Evolutionary conservation across 2,888 invertebrate genomes (phyloP).

Genomic region (Sepioteuthis lessoniana): DNA sequence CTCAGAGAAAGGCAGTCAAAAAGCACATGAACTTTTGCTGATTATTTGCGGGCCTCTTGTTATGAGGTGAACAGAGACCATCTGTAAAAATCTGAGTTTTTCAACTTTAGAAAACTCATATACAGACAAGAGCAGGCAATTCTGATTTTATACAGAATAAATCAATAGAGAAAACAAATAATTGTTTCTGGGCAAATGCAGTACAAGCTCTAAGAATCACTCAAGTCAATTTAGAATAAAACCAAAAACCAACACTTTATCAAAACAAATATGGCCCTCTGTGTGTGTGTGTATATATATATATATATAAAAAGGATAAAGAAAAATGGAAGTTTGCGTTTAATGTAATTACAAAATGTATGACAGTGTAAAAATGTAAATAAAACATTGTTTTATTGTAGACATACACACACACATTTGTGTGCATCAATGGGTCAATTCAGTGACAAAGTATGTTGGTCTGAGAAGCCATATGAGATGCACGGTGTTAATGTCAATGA

Average conservation of each 20-base stretch:
- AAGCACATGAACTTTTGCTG: not conserved
- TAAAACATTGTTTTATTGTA: not conserved
- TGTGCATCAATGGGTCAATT: too few relatives aligned
- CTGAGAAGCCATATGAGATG: too few relatives aligned
- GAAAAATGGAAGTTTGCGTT: not conserved
- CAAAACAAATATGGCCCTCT: not conserved
- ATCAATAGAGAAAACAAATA: not conserved
- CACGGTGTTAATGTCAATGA: too few relatives aligned
- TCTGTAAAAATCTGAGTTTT: not conserved
- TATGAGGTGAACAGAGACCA: not conserved
- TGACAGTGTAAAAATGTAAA: too few relatives aligned
- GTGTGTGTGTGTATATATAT: not conserved
- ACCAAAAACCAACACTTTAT: not conserved
- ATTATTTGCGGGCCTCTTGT: not conserved
- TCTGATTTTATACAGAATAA: conserved; percentile 33
- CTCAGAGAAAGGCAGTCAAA: not conserved
- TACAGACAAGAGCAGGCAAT: conserved; percentile 1
- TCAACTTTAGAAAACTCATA: not conserved
- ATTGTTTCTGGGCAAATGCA: not conserved
- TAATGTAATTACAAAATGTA: not conserved
- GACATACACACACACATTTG: not conserved
- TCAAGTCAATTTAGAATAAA: not conserved
- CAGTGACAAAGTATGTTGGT: too few relatives aligned
- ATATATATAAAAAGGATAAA: not conserved
- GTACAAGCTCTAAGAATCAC: not conserved